Conservation (phyloP, 2,888 invertebrate genomes). For the Acanthosepion pharaonis region DNA sequence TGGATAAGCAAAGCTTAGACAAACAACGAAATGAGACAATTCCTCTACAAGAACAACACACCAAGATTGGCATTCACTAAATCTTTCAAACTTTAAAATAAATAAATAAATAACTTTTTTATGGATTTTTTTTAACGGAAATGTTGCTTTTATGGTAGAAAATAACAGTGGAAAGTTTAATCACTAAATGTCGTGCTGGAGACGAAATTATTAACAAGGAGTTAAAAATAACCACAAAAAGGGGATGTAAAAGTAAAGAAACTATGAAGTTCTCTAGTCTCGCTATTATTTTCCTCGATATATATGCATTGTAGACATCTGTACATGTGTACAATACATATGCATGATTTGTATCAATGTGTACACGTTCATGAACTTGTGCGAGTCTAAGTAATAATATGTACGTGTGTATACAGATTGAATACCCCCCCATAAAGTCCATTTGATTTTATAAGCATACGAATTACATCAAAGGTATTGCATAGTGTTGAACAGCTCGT, state of each 20-base stretch:
- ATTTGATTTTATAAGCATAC: not conserved
- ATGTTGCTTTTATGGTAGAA: not conserved
- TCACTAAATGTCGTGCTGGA: too few relatives aligned
- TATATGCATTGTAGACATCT: not conserved
- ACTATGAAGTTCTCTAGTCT: too few relatives aligned
- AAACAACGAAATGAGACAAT: conserved; percentile 15
- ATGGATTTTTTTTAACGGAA: not conserved
- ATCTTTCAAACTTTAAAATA: not conserved
- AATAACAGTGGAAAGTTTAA: not conserved
- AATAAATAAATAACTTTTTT: not conserved
- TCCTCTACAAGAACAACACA: not conserved
- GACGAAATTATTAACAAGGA: too few relatives aligned
- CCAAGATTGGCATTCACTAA: too few relatives aligned
- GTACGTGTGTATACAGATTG: not conserved
- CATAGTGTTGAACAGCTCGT: not conserved
- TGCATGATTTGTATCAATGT: not conserved
- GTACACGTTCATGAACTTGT: not conserved
- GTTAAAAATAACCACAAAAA: too few relatives aligned
- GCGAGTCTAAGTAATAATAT: not conserved
- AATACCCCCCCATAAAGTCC: not conserved
- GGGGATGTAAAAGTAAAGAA: too few relatives aligned
- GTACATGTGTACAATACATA: not conserved
- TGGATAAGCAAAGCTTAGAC: not conserved
- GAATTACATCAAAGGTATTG: not conserved
- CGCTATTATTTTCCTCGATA: too few relatives aligned